Conservation (phyloP, 2,888 invertebrate species). For the Drosophila crucigera region DNA sequence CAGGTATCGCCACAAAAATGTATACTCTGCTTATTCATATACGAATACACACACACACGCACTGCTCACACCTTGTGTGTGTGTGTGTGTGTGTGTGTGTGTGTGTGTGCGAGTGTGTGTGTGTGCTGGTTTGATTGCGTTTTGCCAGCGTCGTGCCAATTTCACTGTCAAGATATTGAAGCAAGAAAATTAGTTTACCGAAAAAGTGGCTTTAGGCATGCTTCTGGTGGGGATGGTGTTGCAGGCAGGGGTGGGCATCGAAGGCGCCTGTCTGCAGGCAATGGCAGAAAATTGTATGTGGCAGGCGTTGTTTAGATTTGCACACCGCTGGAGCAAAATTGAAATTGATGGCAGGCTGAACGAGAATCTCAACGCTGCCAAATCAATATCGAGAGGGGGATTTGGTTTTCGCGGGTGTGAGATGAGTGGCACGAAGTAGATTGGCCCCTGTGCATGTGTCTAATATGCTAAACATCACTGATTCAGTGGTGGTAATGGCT, state of each 20-base stretch:
- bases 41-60: conserved; percentile 44
- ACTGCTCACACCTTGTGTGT: conserved; percentile 19
- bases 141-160: conserved; percentile 81
- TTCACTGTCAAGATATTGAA: conserved; percentile 84
- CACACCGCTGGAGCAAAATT: conserved; percentile 77
- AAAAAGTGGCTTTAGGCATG: conserved; percentile 67
- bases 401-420: not conserved
- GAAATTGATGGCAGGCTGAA: conserved; percentile 83
- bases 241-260: conserved; percentile 4
- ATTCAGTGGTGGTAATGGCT: conserved; percentile 69
- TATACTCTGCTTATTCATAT: conserved; percentile 57
- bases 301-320: conserved; percentile 73
- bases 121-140: conserved; percentile 68
- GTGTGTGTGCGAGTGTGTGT: conserved; percentile 25
- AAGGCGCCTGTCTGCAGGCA: conserved; percentile 64
- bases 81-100: conserved; percentile 16
- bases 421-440: conserved; percentile 24
- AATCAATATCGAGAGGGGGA: conserved; percentile 49
- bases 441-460: conserved; percentile 70
- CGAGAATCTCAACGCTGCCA: conserved; percentile 47
- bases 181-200: conserved; percentile 84
- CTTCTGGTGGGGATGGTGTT: not conserved
- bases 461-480: conserved; percentile 77
- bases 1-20: conserved; percentile 55
- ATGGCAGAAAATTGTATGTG: conserved; percentile 71